Percentiles rank a stretch among this genome's conserved stretches.
Evolutionary conservation across 2,888 invertebrate genomes (phyloP).

Genomic region (Sinelater perroti): DNA sequence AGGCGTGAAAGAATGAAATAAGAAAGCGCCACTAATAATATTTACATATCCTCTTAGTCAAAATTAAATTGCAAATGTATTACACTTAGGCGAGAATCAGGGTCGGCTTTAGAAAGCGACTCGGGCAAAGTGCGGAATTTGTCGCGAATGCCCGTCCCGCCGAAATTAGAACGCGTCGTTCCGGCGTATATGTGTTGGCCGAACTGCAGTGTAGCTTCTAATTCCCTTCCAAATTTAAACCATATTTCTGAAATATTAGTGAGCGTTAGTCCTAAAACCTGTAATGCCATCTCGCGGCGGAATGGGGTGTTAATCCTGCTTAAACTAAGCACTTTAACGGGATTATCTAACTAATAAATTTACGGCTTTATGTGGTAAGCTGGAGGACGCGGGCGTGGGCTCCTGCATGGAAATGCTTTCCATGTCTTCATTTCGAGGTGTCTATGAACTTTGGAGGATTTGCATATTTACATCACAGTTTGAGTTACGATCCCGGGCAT

Average conservation of each 20-base stretch:
- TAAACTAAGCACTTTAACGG: slow-evolving; percentile 63
- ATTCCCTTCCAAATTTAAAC: slow-evolving; percentile 26
- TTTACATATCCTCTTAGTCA: no score
- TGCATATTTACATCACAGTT: slow-evolving; percentile 52
- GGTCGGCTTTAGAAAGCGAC: no score
- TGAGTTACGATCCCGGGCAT: slow-evolving; percentile 29
- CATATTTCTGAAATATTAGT: slow-evolving; percentile 29
- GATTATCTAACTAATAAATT: slow-evolving; percentile 69
- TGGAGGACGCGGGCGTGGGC: slow-evolving; percentile 58
- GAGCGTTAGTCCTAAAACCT: slow-evolving; percentile 39
- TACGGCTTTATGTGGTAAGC: slow-evolving; percentile 69
- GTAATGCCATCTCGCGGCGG: slow-evolving; percentile 53
- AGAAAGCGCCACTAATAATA: no score
- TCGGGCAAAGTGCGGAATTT: no score
- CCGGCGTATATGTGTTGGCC: no score
- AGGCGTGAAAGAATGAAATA: no score
- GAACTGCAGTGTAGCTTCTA: slow-evolving; percentile 11
- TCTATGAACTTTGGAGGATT: slow-evolving; percentile 53
- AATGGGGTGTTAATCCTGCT: slow-evolving; percentile 68
- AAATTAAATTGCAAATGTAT: no score
- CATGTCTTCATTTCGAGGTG: slow-evolving; percentile 50
- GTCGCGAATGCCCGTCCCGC: no score
- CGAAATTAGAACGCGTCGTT: no score
- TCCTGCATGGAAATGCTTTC: slow-evolving; percentile 53
- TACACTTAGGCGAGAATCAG: no score